These are phyloP conservation scores for Grallaria varia DNA, from an alignment of 2,113 vertebrate species.

Conservation along the genomic window DNA sequence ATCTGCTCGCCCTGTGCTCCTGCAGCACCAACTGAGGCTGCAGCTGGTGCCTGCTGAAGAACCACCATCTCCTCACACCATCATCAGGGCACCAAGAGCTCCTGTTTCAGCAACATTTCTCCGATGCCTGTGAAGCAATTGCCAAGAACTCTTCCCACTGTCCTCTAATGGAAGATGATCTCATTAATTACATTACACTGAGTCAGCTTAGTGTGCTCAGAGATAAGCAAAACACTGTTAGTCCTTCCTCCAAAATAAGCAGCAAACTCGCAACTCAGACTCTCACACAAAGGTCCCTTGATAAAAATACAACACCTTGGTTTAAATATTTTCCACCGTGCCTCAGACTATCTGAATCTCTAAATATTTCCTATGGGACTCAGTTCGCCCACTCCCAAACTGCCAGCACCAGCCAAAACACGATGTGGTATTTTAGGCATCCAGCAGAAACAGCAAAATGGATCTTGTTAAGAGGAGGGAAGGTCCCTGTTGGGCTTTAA, in stretches of 20 bases:
- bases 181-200: conserved; percentile 12
- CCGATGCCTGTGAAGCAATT: background rate
- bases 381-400: background rate
- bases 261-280: background rate
- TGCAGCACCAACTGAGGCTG: background rate
- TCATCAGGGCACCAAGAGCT: background rate
- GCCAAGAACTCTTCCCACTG: background rate
- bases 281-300: background rate
- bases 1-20: background rate
- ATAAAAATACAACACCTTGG: background rate
- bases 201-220: background rate
- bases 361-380: background rate
- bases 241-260: background rate
- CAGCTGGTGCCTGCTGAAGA: background rate
- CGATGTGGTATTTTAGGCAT: background rate
- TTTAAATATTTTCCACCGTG: background rate
- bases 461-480: background rate
- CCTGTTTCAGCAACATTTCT: background rate
- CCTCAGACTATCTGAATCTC: background rate
- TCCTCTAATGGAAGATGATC: background rate
- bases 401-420: background rate
- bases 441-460: background rate
- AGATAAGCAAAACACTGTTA: background rate
- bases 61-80: background rate
- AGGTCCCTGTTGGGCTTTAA: rapidly evolving